Conservation (phyloP, 2,888 invertebrate genomes). For the Drosophila leonis region DNA sequence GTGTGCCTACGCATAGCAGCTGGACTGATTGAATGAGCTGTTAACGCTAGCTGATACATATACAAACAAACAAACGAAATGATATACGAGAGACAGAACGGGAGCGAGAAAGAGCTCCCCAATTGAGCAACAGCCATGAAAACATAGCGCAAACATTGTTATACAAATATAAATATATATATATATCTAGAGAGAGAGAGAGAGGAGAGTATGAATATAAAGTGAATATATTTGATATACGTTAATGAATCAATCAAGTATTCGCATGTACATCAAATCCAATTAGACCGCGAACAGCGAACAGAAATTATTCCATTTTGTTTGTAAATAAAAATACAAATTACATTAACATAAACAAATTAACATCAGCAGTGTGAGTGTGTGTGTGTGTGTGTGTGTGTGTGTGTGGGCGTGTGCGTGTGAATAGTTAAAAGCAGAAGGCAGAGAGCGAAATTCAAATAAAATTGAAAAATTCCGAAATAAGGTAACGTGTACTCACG, state of each 20-base stretch:
- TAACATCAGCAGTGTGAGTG: constrained; percentile 53
- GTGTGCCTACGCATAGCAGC: constrained; percentile 26
- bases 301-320: background rate
- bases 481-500: constrained; percentile 89
- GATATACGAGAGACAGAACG: constrained; percentile 13
- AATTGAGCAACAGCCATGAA: constrained; percentile 30
- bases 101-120: constrained; percentile 17
- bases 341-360: constrained; percentile 72
- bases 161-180: constrained; percentile 30
- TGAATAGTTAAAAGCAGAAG: constrained; percentile 55
- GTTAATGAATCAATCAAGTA: constrained; percentile 34
- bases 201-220: constrained; percentile 28
- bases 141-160: constrained; percentile 36
- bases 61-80: constrained; percentile 49
- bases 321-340: constrained; percentile 54
- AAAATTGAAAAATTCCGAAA: constrained; percentile 61
- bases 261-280: constrained; percentile 39
- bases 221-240: constrained; percentile 32
- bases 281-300: constrained; percentile 44
- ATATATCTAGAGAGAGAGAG: background rate
- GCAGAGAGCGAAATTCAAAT: constrained; percentile 58
- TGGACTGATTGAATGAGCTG: constrained; percentile 33
- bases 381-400: constrained; percentile 11
- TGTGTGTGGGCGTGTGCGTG: constrained; percentile 7
- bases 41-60: constrained; percentile 44